A percentile compares a stretch with the other conserved stretches of the same genome.
phyloP scores from a whole-genome alignment of 2,888 invertebrate species.

The Acanthopleura granulata region DNA sequence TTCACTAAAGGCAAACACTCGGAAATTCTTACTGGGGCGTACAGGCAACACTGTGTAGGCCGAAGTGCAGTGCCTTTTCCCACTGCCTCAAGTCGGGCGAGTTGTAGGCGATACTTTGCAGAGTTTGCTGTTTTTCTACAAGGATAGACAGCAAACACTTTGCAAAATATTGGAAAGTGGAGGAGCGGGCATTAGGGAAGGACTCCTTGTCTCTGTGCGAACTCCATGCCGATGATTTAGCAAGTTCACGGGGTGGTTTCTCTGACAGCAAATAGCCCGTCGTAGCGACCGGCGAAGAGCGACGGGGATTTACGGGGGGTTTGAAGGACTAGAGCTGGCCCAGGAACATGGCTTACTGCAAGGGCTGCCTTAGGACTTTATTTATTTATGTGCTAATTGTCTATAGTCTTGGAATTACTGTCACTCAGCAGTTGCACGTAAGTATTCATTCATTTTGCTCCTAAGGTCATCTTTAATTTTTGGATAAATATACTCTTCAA shows the following conservation, averaged over 20 bases:
- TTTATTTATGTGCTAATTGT: constrained; percentile 17
- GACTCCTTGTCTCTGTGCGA: neutral
- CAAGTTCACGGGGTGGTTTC: neutral
- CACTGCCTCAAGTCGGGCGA: neutral
- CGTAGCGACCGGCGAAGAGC: neutral
- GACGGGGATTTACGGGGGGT: no score
- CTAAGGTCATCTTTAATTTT: no score
- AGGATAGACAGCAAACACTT: constrained; percentile 12
- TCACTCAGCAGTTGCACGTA: constrained; percentile 6
- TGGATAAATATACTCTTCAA: no score
- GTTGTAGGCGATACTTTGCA: neutral
- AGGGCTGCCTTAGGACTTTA: neutral
- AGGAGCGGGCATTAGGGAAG: neutral
- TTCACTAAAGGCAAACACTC: neutral
- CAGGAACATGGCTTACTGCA: neutral
- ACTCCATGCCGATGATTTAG: neutral
- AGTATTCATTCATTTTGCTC: neutral
- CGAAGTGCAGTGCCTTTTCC: constrained; percentile 1
- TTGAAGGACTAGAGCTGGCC: neutral
- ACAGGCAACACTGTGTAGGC: neutral
- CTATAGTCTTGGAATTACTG: constrained; percentile 7
- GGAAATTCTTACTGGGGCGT: constrained; percentile 13
- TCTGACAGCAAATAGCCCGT: neutral
- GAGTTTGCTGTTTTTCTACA: constrained; percentile 9
- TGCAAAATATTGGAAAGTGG: neutral